Base-by-base conservation (phyloP, 2,888 invertebrate species). In the Sceliomorpha sp. region DNA sequence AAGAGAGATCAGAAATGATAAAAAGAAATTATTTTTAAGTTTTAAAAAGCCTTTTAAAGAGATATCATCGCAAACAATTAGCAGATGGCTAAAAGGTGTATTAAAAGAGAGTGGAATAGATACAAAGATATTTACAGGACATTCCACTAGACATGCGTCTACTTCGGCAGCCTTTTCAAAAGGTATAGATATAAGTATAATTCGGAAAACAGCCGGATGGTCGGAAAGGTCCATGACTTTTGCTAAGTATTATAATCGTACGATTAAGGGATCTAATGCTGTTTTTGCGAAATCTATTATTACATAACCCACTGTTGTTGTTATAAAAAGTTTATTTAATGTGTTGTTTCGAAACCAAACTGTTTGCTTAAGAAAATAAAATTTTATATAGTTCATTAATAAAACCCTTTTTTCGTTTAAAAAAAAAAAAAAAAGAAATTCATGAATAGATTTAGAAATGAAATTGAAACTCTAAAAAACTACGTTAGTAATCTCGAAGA, bases 401-500 rank as follows among this genome's bases (percentile, higher is more conserved):
- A n/a, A n/a, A n/a, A n/a, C n/a, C n/a, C n/a, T n/a, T n/a, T n/a
- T n/a, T n/a, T n/a, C n/a, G n/a, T n/a, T n/a, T n/a, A n/a, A n/a
- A n/a, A n/a, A n/a, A n/a, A n/a, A n/a, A n/a, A n/a, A n/a, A n/a
- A n/a, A n/a, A n/a, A n/a, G n/a, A n/a, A n/a, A n/a, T n/a, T n/a
- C n/a, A n/a, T n/a, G n/a, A n/a, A n/a, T n/a, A n/a, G n/a, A n/a
- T n/a, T n/a, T n/a, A n/a, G 10, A 29, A 45, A 58, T 47, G 31
- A 58, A 58, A 58, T 58, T 45, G 47, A 9, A 47, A 15, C 56
- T 58, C 56, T 58, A 24, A 58, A 58, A 37, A 58, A 58, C 56
- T 58, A 58, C 56, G 29, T 55, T 31, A 15, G 50, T 39, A 51
- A 39, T 51, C 50, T 27, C 24, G 50, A 39, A 39, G 39, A 51